A percentile compares a stretch with the other conserved stretches of the same genome.
phyloP scores from a whole-genome alignment of 2,888 invertebrate genomes.

The Apotomis capreana region DNA sequence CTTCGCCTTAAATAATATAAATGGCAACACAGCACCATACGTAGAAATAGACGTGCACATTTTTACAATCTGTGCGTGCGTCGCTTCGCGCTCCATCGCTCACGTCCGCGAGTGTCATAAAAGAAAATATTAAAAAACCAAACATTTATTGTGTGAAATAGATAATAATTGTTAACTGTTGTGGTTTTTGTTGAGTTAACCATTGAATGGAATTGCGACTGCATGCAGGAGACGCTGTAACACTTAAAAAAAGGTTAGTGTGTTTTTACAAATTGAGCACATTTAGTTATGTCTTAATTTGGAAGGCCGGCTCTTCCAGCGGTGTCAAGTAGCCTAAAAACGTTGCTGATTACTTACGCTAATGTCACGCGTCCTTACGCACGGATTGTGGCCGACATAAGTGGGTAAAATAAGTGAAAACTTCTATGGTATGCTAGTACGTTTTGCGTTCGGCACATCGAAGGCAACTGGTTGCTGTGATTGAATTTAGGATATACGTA shows the following conservation, averaged over 20 bases:
- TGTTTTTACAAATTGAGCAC: slow-evolving; percentile 54
- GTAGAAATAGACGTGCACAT: slow-evolving; percentile 37
- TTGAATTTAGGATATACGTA: slow-evolving; percentile 15
- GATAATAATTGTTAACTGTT: slow-evolving; percentile 63
- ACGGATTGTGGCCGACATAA: slow-evolving; percentile 34
- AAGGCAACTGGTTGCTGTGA: slow-evolving; percentile 29
- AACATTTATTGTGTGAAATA: slow-evolving; percentile 73
- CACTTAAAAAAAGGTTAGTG: slow-evolving; percentile 69
- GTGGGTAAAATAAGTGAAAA: slow-evolving; percentile 28
- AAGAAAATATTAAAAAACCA: slow-evolving; percentile 68
- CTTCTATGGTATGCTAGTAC: slow-evolving; percentile 4
- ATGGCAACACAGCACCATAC: slow-evolving; percentile 31
- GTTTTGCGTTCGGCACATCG: slow-evolving; percentile 1
- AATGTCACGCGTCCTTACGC: slow-evolving; percentile 44
- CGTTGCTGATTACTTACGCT: slow-evolving; percentile 47
- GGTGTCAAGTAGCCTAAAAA: slow-evolving; percentile 67
- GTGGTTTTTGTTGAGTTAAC: slow-evolving; percentile 63
- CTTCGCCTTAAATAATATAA: slow-evolving; percentile 1
- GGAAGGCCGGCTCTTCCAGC: slow-evolving; percentile 67
- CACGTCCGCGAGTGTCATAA: slow-evolving; percentile 68
- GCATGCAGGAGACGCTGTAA: slow-evolving; percentile 52
- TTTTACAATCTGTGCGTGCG: slow-evolving; percentile 47
- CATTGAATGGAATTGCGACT: slow-evolving; percentile 64
- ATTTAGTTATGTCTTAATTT: slow-evolving; percentile 76
- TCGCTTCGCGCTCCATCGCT: slow-evolving; percentile 52